Evolutionary conservation across 2,797 vertebrate genomes (phyloP), one percentile per base, ranked within the genome.

Genomic region (Spea hammondii): DNA sequence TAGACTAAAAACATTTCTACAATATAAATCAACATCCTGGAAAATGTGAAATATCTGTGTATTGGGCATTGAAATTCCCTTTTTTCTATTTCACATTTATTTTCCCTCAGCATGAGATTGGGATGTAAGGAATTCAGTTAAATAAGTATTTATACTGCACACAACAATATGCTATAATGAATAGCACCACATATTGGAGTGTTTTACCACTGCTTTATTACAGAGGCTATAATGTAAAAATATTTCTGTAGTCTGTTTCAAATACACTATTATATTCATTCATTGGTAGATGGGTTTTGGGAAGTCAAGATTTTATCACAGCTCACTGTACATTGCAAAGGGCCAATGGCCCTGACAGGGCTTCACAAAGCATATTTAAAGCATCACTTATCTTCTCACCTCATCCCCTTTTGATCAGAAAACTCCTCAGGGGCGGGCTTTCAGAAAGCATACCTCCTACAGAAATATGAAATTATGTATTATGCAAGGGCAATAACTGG

Each of bases 61-160:
- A 46, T 17, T 66, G 32, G 32, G 46, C n/a, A 60, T 11, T 67
- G 54, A n/a, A 64, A n/a, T 17, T 14, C 68, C 44, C 53, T 32
- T 72, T 72, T 44, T 54, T 60, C 60, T 11, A 65, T 65, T 44
- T 54, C 44, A 54, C 10, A 45, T 62, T 49, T 70, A 77, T 70
- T n/a, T 32, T 49, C 53, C 17, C 66, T 45, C 57, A 70, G n/a
- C 70, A 66, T 72, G 59, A 59, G 67, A 71, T 65, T 51, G 14
- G 55, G 65, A 65, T 48, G 54, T 6, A 68, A 5, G 11, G 60
- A 64, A 11, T 5, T 45, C 46, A 17, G 17, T 57, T 60, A 57
- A 32, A 32, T 32, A 32, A 32, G 32, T 32, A 32, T 3, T 32
- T 57, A 57, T 55, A 3, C 54, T 14, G 10, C 54, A 76, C 46